Conservation (phyloP, 2,113 vertebrate species). For the Grus americana region DNA sequence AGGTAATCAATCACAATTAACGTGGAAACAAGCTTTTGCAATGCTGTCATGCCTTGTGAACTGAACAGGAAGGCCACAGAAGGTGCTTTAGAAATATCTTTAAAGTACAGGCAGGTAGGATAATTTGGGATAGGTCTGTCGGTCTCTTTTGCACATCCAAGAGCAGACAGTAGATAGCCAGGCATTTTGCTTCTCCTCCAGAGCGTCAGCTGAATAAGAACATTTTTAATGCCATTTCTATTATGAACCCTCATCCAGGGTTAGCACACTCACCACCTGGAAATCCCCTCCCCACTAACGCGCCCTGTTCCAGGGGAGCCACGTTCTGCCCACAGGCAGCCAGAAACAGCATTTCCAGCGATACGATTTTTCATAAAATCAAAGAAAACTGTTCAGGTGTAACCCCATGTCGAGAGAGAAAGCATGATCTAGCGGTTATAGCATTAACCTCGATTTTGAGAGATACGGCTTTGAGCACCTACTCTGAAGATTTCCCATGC, state of each 20-base stretch:
- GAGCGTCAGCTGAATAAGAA: accelerated
- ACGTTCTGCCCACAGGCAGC: not conserved
- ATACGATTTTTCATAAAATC: not conserved
- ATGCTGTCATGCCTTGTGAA: not conserved
- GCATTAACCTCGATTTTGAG: not conserved
- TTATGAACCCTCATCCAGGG: not conserved
- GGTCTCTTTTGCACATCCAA: not conserved
- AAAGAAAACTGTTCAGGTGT: not conserved
- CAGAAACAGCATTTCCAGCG: accelerated
- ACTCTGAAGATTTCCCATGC: not conserved
- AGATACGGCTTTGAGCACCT: accelerated
- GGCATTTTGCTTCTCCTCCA: not conserved
- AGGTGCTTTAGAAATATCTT: not conserved
- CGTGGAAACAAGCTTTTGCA: not conserved
- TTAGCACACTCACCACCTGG: accelerated
- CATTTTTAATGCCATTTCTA: not conserved
- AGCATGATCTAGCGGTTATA: accelerated
- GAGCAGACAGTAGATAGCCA: not conserved
- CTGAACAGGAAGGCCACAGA: not conserved
- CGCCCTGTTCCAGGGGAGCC: not conserved
- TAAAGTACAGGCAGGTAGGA: not conserved
- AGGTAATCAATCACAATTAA: slow-evolving; percentile 63
- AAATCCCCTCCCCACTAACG: not conserved
- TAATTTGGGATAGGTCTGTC: not conserved
- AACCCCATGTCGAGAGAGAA: not conserved